A percentile compares a stretch with the other conserved stretches of the same genome.
Conservation (phyloP, 2,888 invertebrate species). For the Petrolisthes manimaculis region DNA sequence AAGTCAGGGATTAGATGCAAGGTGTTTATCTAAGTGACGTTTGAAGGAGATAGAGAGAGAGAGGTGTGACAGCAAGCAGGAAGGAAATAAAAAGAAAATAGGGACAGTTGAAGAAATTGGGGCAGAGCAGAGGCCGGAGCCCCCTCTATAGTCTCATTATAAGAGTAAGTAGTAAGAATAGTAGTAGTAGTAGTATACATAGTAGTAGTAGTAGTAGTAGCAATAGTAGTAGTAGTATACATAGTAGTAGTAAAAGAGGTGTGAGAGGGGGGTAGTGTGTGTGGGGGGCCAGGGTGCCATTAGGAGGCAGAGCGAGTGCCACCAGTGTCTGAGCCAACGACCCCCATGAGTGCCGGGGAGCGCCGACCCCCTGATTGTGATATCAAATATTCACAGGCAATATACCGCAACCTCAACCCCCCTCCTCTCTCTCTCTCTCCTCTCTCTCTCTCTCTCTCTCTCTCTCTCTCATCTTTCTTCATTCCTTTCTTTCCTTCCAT, state of each 20-base stretch:
- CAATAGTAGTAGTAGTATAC: neutral
- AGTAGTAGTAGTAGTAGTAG: too few relatives aligned
- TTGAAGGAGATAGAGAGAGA: too few relatives aligned
- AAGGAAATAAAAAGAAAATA: too few relatives aligned
- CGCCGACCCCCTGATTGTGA: slow-evolving; percentile 58
- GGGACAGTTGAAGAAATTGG: too few relatives aligned
- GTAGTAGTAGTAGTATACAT: too few relatives aligned
- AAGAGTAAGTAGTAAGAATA: too few relatives aligned
- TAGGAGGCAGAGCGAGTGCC: slow-evolving; percentile 39
- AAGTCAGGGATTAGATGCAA: too few relatives aligned
- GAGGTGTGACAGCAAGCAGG: too few relatives aligned
- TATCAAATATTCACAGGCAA: slow-evolving; percentile 60
- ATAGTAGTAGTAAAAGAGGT: too few relatives aligned
- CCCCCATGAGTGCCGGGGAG: slow-evolving; percentile 42
- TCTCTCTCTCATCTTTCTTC: neutral
- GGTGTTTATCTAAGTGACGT: too few relatives aligned
- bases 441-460: neutral
- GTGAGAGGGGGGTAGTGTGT: neutral
- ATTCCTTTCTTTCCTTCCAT: slow-evolving; percentile 5
- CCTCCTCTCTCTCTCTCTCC: neutral
- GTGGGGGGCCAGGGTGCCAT: slow-evolving; percentile 4
- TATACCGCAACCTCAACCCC: slow-evolving; percentile 33
- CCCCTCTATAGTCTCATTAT: too few relatives aligned
- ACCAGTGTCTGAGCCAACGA: slow-evolving; percentile 51
- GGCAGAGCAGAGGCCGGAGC: too few relatives aligned